Conservation (phyloP, 2,797 vertebrate genomes). For the Hydrolagus colliei region DNA sequence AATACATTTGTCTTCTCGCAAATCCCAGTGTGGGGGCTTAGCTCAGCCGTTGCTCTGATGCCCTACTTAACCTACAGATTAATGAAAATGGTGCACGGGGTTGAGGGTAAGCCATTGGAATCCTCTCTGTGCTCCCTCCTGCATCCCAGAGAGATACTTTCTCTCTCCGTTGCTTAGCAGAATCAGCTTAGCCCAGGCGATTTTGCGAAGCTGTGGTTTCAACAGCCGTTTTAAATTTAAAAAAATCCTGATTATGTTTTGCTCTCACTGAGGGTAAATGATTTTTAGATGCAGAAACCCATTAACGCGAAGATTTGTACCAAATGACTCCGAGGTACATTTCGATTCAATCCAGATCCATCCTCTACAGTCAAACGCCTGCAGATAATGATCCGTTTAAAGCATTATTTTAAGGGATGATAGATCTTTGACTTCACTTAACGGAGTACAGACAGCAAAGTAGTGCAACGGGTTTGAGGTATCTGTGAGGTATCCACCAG, state of each 20-base stretch:
- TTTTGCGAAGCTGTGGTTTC: neutral
- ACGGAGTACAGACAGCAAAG: neutral
- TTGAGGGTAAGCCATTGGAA: neutral
- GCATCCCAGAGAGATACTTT: too few species aligned
- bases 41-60: neutral
- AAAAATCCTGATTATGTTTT: too few species aligned
- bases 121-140: neutral
- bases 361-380: neutral
- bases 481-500: too few species aligned
- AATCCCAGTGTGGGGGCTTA: too few species aligned
- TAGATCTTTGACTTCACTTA: neutral
- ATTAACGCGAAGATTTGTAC: neutral
- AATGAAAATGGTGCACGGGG: neutral
- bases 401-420: conserved; percentile 3
- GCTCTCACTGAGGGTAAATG: too few species aligned
- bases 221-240: neutral
- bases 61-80: conserved; percentile 29
- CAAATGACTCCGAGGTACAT: neutral
- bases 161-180: too few species aligned
- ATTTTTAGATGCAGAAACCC: neutral
- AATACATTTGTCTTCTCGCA: too few species aligned
- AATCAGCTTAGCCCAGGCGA: neutral
- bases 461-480: neutral
- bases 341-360: neutral
- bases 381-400: neutral